Evolutionary conservation across 2,888 invertebrate genomes (phyloP).

Genomic region (Trichopoda pennipes): DNA sequence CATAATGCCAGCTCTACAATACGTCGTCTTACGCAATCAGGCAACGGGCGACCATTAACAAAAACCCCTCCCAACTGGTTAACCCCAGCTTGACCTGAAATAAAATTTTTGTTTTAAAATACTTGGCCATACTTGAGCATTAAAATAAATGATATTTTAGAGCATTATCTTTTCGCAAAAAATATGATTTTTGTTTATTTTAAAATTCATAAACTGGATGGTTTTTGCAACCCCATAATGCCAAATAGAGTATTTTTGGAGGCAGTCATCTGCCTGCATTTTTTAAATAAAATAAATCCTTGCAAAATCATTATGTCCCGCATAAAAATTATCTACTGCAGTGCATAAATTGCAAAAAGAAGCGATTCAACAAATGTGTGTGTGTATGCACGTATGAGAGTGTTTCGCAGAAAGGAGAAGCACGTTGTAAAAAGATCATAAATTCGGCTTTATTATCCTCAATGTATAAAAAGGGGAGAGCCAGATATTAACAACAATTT

Average conservation of each 20-base stretch:
- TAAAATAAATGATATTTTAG: no score
- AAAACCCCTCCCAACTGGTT: constrained; percentile 98
- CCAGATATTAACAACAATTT: constrained; percentile 52
- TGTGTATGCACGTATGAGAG: not conserved
- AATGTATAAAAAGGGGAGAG: constrained; percentile 31
- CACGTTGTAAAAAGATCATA: constrained; percentile 34
- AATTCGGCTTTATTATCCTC: constrained; percentile 52
- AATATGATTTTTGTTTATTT: no score
- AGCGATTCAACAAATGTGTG: not conserved
- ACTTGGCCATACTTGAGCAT: not conserved
- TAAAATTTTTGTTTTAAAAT: not conserved
- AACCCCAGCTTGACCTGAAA: constrained; percentile 96
- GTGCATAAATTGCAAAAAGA: not conserved
- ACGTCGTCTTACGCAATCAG: constrained; percentile 94
- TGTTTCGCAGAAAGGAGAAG: constrained; percentile 24
- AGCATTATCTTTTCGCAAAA: no score
- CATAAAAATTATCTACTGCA: no score
- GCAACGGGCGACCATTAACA: constrained; percentile 97
- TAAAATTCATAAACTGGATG: no score
- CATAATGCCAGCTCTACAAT: constrained; percentile 97
- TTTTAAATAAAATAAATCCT: not conserved
- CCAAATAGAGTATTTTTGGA: no score
- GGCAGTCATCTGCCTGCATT: no score
- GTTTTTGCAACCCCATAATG: no score
- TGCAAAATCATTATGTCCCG: not conserved